phyloP scores from a whole-genome alignment of 1,140 invertebrate species.

The Apis laboriosa region DNA sequence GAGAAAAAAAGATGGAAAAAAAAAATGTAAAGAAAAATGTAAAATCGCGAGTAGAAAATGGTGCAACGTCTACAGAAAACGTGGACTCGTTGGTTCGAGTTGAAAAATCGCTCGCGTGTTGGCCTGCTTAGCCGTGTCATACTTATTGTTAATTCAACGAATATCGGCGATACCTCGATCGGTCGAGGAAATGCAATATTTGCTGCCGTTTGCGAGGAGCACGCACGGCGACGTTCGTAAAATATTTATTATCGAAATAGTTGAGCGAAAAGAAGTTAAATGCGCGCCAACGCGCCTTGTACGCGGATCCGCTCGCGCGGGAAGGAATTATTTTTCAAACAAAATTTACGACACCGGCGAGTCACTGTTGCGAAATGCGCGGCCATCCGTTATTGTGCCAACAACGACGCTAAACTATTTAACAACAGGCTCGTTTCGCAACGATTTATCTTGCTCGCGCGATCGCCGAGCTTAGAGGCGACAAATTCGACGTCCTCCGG shows the following conservation, averaged over 20 bases:
- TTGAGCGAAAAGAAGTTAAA: constrained; percentile 18
- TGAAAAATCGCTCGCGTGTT: constrained; percentile 15
- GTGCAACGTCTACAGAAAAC: neutral
- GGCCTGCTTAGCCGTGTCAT: neutral
- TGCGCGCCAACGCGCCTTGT: neutral
- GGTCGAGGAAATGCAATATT: constrained; percentile 15
- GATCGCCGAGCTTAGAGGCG: constrained; percentile 37
- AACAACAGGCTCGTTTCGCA: constrained; percentile 49
- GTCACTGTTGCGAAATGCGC: constrained; percentile 40
- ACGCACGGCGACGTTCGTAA: neutral
- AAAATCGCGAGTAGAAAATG: neutral
- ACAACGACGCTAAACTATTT: constrained; percentile 52
- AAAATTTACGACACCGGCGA: constrained; percentile 41
- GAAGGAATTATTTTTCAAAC: constrained; percentile 43
- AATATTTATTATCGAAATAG: constrained; percentile 36
- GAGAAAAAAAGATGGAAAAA: too few relatives aligned
- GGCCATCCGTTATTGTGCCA: constrained; percentile 53
- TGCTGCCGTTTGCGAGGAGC: constrained; percentile 15
- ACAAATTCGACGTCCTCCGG: constrained; percentile 45
- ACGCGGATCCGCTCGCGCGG: constrained; percentile 6
- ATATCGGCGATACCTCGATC: neutral
- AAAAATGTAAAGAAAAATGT: neutral
- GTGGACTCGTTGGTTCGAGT: neutral
- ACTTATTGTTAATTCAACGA: neutral
- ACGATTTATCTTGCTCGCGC: constrained; percentile 48